These are phyloP conservation scores for Priocnemis perturbator DNA, from an alignment of 2,888 invertebrate genomes.

Conservation along the genomic window DNA sequence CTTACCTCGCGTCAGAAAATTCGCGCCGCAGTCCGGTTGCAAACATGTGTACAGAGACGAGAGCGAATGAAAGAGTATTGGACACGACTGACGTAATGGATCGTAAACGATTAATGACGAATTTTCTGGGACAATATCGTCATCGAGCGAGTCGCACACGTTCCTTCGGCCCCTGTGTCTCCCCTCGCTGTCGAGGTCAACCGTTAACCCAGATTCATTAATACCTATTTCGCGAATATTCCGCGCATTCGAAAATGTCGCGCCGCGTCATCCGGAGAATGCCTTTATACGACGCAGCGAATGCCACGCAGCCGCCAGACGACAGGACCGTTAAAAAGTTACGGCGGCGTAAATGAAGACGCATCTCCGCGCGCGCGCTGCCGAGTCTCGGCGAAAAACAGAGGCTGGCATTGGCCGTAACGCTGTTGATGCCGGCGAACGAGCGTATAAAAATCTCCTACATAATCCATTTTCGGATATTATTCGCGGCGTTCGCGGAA, in stretches of 20 bases:
- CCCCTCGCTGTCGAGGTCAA: conserved; percentile 9
- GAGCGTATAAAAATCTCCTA: conserved; percentile 22
- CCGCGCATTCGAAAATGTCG: conserved; percentile 10
- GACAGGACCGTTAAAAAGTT: conserved; percentile 64
- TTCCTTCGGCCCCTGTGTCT: too few species aligned
- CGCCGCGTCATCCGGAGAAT: neutral
- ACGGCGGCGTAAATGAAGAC: conserved; percentile 63
- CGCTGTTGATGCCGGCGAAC: conserved; percentile 21
- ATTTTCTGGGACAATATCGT: too few species aligned
- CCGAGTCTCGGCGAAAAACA: neutral
- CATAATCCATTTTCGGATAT: conserved; percentile 30
- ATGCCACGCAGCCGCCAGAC: conserved; percentile 18
- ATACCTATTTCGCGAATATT: conserved; percentile 38
- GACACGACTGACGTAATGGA: too few species aligned
- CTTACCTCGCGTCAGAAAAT: too few species aligned
- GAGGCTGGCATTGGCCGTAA: conserved; percentile 16
- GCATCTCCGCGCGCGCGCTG: conserved; percentile 45
- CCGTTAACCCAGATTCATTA: conserved; percentile 51
- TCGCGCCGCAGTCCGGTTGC: too few species aligned
- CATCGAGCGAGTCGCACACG: too few species aligned
- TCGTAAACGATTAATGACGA: too few species aligned
- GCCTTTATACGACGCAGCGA: conserved; percentile 9
- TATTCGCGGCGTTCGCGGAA: conserved; percentile 13
- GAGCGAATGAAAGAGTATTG: too few species aligned
- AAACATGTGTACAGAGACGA: too few species aligned